Base-by-base conservation (phyloP, 1,140 invertebrate genomes). In the Anoplophora glabripennis region DNA sequence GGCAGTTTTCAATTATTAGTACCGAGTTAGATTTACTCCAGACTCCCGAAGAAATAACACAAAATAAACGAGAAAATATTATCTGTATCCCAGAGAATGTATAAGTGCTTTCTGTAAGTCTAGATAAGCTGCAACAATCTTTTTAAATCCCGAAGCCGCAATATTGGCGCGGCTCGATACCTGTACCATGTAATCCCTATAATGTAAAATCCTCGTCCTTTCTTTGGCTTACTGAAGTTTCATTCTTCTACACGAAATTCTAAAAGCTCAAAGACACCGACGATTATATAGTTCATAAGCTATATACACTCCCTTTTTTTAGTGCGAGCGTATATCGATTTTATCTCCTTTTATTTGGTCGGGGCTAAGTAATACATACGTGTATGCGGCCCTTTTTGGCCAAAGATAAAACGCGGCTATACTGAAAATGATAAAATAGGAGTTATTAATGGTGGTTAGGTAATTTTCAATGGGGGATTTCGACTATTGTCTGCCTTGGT, bases 181-280 rank as follows among this genome's bases (percentile, higher is more conserved):
- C 67, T 67, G 63, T 65, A 63, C 65, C 64, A 45, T 68, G 68
- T 72, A 72, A 72, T 70, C 68, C 68, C 52, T 61, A 69, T 70
- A 72, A 72, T 70, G 68, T 72, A 66, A 72, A 68, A 70, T 59
- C 60, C 66, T 61, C 18, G 67, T 72, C 64, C 68, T 67, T 72
- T 70, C 59, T 66, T 56, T 59, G 48, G 64, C 61, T 66, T 65
- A 63, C 44, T 60, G 62, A 66, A 70, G 65, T 69, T 69, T 65
- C 61, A 69, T 70, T 66, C 66, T 70, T 69, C 61, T 63, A 64
- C 62, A 47, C 53, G 62, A 53, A 61, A 66, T 61, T 65, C 49
- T 58, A 61, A 64, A 53, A 38, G 33, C 61, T 67, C 67, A 69
- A 69, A 67, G 63, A 57, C 35, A 35, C 65, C 65, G 67, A 59